Evolutionary conservation across 2,113 vertebrate species (phyloP), one percentile per base, ranked within the genome.

Genomic region (Syrmaticus mikado): DNA sequence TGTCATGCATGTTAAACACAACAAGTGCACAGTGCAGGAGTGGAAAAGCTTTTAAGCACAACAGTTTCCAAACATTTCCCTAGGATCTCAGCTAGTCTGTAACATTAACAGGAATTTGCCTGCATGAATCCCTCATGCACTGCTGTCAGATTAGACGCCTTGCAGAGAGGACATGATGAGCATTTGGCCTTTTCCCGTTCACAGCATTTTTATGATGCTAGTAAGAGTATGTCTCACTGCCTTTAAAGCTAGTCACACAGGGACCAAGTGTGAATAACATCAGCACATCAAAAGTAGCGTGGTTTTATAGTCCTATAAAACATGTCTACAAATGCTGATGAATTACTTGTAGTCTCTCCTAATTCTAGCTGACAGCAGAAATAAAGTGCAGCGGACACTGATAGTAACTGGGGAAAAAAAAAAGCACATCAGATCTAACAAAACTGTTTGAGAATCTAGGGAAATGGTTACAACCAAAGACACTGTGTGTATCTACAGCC

Each of bases 251-350:
- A 15, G 66, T 76, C 86, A 71, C 72, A 46, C 1, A 11, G 60
- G 80, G 73, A 30, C 62, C 78, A 28, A 55, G 40, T 4, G 58
- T 45, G 62, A 94, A 85, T 65, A 75, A 94, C 48, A 89, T 94
- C 85, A 78, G 60, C 70, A 46, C 66, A 81, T 73, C 89, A 86
- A 73, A 32, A 48, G 48, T n/a, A 72, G 62, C 24, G 41, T n/a
- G 68, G 62, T 34, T 85, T 96, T 93, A 89, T 27, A 84, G 30
- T 30, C 38, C 88, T 27, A 79, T 52, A 94, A 92, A 94, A 80
- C 55, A 60, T 8, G 36, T 48, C 92, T 80, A 82, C 87, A 86
- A 92, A 92, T 14, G 89, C 16, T 75, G 70, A 88, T 67, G 79
- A 89, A 87, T 52, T 92, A 19, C 75, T 85, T 21, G 28, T 1